A percentile compares a stretch with the other conserved stretches of the same genome.
Evolutionary conservation across 1,140 invertebrate species (phyloP).

Genomic region (Apolygus lucorum): DNA sequence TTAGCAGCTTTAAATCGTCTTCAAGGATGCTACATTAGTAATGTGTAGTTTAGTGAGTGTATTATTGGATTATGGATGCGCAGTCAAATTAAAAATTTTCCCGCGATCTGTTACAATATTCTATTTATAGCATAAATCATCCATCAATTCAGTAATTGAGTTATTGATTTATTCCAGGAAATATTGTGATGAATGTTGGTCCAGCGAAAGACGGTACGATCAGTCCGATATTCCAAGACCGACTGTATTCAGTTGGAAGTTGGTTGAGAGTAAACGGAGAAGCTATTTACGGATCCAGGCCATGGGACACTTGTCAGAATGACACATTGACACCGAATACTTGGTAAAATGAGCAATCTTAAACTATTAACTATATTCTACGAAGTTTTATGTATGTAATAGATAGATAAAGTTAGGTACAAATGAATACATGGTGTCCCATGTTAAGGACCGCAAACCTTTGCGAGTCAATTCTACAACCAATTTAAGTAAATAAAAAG

Average conservation of each 20-base stretch:
- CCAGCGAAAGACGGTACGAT: conserved; percentile 86
- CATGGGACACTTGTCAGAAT: conserved; percentile 67
- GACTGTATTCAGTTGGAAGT: conserved; percentile 58
- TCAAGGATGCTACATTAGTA: no score
- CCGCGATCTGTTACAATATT: no score
- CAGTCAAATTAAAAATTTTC: no score
- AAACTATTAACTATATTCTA: neutral
- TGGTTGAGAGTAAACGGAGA: conserved; percentile 82
- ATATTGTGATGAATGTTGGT: conserved; percentile 82
- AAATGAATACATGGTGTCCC: neutral
- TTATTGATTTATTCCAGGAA: conserved; percentile 55
- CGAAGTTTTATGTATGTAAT: neutral
- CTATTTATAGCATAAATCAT: no score
- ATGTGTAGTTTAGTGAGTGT: no score
- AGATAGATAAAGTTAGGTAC: neutral
- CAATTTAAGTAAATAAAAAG: no score
- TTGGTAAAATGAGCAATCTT: conserved; percentile 49
- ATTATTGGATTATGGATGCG: no score
- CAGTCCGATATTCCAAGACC: conserved; percentile 79
- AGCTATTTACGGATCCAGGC: conserved; percentile 72
- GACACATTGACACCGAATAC: conserved; percentile 62
- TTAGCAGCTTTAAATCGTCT: no score
- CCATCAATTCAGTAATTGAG: no score
- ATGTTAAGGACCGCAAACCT: neutral
- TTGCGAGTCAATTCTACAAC: no score